Percentiles rank a stretch among this genome's conserved stretches.
These are phyloP conservation scores for Antennarius striatus DNA, from an alignment of 2,113 vertebrate species.

Conservation along the genomic window DNA sequence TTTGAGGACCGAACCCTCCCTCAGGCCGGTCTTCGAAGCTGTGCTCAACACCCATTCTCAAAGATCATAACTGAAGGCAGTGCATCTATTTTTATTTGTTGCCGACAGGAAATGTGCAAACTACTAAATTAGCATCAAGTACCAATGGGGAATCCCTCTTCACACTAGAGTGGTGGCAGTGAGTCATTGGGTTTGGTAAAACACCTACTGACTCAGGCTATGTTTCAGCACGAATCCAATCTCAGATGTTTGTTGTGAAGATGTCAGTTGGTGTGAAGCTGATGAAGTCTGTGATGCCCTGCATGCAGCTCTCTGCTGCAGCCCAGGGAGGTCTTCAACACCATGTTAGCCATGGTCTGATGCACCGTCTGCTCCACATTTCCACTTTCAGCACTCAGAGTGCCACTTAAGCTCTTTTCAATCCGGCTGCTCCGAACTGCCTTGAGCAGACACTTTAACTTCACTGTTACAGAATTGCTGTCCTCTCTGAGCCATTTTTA, in stretches of 20 bases:
- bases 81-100: no score
- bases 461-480: no score
- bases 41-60: no score
- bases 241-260: neutral
- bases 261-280: constrained; percentile 34
- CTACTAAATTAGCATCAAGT: neutral
- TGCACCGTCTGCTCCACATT: constrained; percentile 54
- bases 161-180: neutral
- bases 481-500: no score
- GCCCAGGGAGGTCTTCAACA: constrained; percentile 34
- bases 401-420: constrained; percentile 17
- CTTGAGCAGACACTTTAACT: constrained; percentile 19
- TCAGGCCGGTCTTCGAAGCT: no score
- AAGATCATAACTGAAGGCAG: no score
- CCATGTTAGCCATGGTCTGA: constrained; percentile 48
- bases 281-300: constrained; percentile 23
- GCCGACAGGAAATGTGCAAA: neutral
- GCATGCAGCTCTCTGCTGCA: constrained; percentile 31
- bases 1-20: no score
- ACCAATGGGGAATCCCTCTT: neutral
- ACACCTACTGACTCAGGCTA: constrained; percentile 8
- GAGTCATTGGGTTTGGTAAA: constrained; percentile 16
- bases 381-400: constrained; percentile 19
- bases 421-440: constrained; percentile 10
- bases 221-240: neutral